These are phyloP conservation scores for Oxystoma pomonae DNA, from an alignment of 2,888 invertebrate species.

Conservation along the genomic window DNA sequence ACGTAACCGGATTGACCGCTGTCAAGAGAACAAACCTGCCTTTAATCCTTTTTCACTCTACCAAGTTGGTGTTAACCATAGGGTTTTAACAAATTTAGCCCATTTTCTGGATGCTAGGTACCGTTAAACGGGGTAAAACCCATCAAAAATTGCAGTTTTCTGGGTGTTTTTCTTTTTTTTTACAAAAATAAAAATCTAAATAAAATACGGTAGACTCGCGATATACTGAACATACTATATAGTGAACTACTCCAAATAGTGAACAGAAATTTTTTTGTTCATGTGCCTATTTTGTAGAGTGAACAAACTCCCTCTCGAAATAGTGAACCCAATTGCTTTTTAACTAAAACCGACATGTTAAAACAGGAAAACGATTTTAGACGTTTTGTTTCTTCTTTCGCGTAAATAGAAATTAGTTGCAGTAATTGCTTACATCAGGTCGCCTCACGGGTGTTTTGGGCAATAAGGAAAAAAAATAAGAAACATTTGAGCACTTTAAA, in stretches of 20 bases:
- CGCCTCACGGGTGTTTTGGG: not conserved
- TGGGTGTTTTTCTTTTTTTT: too few relatives aligned
- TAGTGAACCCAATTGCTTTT: conserved; percentile 4
- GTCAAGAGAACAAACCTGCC: too few relatives aligned
- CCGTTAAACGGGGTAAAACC: too few relatives aligned
- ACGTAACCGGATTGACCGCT: too few relatives aligned
- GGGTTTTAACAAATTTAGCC: too few relatives aligned
- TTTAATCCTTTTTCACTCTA: too few relatives aligned
- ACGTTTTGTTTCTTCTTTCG: conserved; percentile 1
- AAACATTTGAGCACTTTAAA: conserved; percentile 1
- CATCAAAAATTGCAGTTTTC: too few relatives aligned
- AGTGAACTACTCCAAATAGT: conserved; percentile 10
- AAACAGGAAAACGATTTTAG: conserved; percentile 4
- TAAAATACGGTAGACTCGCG: too few relatives aligned
- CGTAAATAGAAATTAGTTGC: not conserved
- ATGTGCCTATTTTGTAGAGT: not conserved
- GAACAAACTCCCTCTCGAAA: conserved; percentile 7
- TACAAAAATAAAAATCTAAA: too few relatives aligned
- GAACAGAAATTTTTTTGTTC: conserved; percentile 3
- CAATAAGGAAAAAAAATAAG: not conserved
- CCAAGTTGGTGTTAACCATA: too few relatives aligned
- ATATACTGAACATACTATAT: too few relatives aligned
- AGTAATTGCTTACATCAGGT: conserved; percentile 3
- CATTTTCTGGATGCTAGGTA: too few relatives aligned
- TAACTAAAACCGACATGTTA: not conserved